Evolutionary conservation across 2,888 invertebrate species (phyloP).

Genomic region (Dione juno): DNA sequence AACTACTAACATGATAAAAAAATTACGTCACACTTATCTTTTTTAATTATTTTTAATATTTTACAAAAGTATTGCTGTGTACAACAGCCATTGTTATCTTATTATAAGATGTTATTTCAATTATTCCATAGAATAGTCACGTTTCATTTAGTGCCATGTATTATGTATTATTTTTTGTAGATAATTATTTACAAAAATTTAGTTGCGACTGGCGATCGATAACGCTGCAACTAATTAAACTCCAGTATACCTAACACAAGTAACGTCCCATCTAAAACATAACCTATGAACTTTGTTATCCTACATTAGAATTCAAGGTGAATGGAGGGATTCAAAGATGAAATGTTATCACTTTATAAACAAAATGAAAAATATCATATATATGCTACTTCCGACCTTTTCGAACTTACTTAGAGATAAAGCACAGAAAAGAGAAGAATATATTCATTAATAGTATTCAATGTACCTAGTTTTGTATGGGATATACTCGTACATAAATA

Average conservation of each 20-base stretch:
- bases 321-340: neutral
- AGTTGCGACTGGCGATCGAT: neutral
- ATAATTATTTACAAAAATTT: slow-evolving; percentile 12
- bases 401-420: neutral
- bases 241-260: neutral
- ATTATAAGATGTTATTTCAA: slow-evolving; percentile 22
- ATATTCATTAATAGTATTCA: no score
- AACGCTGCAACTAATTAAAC: slow-evolving; percentile 10
- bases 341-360: neutral
- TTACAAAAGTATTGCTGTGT: neutral
- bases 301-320: slow-evolving; percentile 13
- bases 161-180: slow-evolving; percentile 14
- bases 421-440: no score
- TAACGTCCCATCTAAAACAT: neutral
- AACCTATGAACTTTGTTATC: slow-evolving; percentile 19
- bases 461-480: no score
- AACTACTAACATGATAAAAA: neutral
- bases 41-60: no score
- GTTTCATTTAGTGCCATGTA: slow-evolving; percentile 25
- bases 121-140: slow-evolving; percentile 21
- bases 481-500: no score
- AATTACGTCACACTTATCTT: neutral
- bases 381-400: neutral
- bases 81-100: neutral
- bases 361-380: neutral